Conservation (phyloP, 2,797 vertebrate genomes). For the Oophaga sylvatica region DNA sequence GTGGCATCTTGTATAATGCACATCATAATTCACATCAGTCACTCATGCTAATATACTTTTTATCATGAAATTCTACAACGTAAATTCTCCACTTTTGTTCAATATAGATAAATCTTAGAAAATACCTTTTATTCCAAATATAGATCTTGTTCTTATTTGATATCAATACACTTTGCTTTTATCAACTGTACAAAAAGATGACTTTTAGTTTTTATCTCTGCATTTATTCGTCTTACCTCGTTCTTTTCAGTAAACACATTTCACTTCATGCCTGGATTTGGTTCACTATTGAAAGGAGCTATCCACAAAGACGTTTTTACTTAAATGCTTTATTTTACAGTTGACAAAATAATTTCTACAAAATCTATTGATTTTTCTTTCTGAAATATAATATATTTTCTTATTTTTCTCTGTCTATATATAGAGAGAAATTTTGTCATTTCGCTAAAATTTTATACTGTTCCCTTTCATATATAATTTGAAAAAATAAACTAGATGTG, state of each 20-base stretch:
- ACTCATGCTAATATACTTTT: background rate
- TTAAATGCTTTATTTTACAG: background rate
- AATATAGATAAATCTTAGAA: background rate
- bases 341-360: background rate
- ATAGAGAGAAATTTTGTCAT: background rate
- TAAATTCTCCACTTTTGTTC: background rate
- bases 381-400: background rate
- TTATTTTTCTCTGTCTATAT: background rate
- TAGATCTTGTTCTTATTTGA: background rate
- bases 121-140: background rate
- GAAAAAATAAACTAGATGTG: background rate
- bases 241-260: background rate
- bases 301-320: background rate
- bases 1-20: background rate
- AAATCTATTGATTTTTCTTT: background rate
- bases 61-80: background rate
- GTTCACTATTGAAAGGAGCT: background rate
- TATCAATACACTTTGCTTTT: background rate
- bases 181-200: background rate
- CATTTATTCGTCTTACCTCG: background rate
- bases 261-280: background rate
- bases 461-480: background rate
- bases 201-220: background rate
- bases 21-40: background rate
- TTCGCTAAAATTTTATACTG: background rate